Evolutionary conservation across 2,113 vertebrate species (phyloP).

Genomic region (Chionomys nivalis): DNA sequence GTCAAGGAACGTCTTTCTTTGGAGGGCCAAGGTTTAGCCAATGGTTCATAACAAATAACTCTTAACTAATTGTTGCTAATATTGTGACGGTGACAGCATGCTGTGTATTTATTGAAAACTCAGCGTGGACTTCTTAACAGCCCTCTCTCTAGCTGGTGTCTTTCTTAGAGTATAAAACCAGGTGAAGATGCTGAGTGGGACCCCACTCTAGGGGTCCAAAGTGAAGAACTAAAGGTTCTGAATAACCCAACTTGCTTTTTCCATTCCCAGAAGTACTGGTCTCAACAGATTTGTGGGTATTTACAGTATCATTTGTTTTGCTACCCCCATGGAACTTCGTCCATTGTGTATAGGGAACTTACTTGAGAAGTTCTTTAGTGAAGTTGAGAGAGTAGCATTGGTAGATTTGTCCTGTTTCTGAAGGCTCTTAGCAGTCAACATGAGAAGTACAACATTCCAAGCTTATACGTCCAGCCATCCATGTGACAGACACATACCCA

Average conservation of each 20-base stretch:
- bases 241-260: not conserved
- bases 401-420: not conserved
- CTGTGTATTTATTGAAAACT: not conserved
- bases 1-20: constrained; percentile 63
- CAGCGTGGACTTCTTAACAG: not conserved
- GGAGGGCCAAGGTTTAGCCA: constrained; percentile 32
- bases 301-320: not conserved
- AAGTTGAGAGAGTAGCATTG: not conserved
- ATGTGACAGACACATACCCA: not conserved
- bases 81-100: not conserved
- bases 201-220: not conserved
- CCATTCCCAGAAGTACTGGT: not conserved
- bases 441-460: not conserved
- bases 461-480: not conserved
- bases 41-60: not conserved
- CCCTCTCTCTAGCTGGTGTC: constrained; percentile 5
- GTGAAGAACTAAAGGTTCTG: not conserved
- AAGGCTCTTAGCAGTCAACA: not conserved
- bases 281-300: not conserved
- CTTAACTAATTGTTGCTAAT: not conserved
- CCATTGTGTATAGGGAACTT: not conserved
- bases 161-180: not conserved
- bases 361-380: not conserved
- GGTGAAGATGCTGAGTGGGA: not conserved
- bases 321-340: not conserved